A percentile compares a stretch with the other conserved stretches of the same genome.
Evolutionary conservation across 92 coral and sea anemone species (phyloP).

Genomic region (Meandrina meandrites): DNA sequence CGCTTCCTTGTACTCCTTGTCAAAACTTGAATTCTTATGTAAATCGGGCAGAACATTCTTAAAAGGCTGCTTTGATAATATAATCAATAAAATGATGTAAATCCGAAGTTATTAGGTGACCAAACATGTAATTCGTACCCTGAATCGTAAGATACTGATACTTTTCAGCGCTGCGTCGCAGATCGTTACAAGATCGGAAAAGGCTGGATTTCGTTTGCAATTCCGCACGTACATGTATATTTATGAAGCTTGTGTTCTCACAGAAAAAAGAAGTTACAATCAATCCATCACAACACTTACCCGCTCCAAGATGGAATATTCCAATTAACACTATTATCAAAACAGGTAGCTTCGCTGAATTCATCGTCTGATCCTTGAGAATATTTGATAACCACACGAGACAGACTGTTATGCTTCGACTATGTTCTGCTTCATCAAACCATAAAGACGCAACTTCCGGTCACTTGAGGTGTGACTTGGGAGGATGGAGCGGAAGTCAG

Average conservation of each 20-base stretch:
- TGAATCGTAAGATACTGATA: not conserved
- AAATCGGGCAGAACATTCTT: not conserved
- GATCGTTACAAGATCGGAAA: not conserved
- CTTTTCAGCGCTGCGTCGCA: not conserved
- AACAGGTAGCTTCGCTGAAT: not conserved
- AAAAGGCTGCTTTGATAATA: too few species aligned
- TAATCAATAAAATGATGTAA: not conserved
- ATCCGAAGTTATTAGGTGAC: not conserved
- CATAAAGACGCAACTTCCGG: not conserved
- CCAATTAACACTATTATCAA: not conserved
- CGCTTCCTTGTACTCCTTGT: not conserved
- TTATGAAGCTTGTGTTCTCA: not conserved
- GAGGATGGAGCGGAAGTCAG: not conserved
- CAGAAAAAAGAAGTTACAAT: too few species aligned
- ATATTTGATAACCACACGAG: not conserved
- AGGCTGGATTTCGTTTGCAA: not conserved
- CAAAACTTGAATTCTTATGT: not conserved
- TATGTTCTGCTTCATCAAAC: not conserved
- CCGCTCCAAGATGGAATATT: not conserved
- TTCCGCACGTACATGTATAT: not conserved
- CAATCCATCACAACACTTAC: not conserved
- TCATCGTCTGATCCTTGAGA: not conserved
- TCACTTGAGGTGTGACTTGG: slow-evolving; percentile 9
- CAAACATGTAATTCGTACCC: not conserved
- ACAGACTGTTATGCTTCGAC: not conserved